Evolutionary conservation across 35 echinoderm and acorn worm genomes (phyloP).

Genomic region (Patiria miniata): DNA sequence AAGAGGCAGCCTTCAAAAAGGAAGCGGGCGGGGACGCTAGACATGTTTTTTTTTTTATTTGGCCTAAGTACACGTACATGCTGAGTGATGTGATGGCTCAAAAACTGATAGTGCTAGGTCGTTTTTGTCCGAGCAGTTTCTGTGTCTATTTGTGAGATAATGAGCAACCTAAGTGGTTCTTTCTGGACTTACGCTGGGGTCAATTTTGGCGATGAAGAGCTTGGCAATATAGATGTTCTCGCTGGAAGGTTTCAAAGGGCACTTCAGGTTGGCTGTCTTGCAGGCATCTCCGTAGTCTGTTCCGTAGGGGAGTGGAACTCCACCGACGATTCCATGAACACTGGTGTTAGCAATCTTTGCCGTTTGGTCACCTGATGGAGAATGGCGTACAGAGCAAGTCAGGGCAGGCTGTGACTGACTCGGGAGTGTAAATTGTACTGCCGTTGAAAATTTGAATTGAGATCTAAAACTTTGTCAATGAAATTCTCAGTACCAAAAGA

Average conservation of each 20-base stretch:
- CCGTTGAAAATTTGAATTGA: not conserved
- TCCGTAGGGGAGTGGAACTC: not conserved
- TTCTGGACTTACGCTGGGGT: not conserved
- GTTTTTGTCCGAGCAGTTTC: no score
- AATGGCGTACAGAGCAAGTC: not conserved
- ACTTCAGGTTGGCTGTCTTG: not conserved
- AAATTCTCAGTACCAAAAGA: no score
- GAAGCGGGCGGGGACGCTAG: no score
- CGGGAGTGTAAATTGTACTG: not conserved
- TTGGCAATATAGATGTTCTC: not conserved
- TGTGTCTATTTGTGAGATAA: no score
- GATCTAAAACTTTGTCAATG: no score
- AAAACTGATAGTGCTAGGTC: no score
- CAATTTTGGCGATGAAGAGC: not conserved
- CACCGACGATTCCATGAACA: not conserved
- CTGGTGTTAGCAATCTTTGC: not conserved
- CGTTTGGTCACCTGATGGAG: not conserved
- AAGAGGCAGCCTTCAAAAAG: no score
- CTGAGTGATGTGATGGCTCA: no score
- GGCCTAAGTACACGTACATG: no score
- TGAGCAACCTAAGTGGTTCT: no score
- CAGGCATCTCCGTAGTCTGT: conserved; percentile 9
- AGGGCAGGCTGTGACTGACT: not conserved
- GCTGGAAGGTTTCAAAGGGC: not conserved
- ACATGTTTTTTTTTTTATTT: no score